Conservation (phyloP, 2,888 invertebrate genomes). For the Eilema griseolum region DNA sequence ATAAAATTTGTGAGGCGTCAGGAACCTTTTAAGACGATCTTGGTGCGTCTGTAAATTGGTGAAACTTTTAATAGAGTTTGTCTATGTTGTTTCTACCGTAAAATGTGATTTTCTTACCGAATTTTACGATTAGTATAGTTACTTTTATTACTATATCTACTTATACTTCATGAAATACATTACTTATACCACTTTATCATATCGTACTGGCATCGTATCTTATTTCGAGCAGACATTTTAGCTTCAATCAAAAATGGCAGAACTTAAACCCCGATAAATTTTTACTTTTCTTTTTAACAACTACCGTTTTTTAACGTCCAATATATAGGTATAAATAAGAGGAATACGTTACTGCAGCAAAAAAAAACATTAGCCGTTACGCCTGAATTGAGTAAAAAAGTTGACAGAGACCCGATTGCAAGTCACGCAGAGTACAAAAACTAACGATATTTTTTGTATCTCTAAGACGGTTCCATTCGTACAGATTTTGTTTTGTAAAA, state of each 20-base stretch:
- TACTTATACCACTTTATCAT: background rate
- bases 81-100: slow-evolving; percentile 38
- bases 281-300: background rate
- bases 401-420: slow-evolving; percentile 18
- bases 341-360: background rate
- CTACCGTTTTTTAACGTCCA: background rate
- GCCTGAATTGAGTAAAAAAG: slow-evolving; percentile 23
- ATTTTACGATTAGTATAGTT: too few species aligned
- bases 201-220: too few species aligned
- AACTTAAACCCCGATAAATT: background rate
- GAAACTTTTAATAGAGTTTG: slow-evolving; percentile 54
- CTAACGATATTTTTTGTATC: slow-evolving; percentile 27
- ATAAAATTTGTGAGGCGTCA: slow-evolving; percentile 25
- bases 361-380: background rate
- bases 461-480: background rate
- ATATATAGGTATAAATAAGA: background rate
- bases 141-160: background rate
- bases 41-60: slow-evolving; percentile 37
- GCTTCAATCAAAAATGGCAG: background rate
- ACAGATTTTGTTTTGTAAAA: background rate
- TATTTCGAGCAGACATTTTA: background rate
- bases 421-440: slow-evolving; percentile 17
- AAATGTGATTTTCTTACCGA: slow-evolving; percentile 33
- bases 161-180: background rate
- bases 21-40: slow-evolving; percentile 23